phyloP scores from a whole-genome alignment of 2,113 vertebrate genomes.

The Xyrauchen texanus region DNA sequence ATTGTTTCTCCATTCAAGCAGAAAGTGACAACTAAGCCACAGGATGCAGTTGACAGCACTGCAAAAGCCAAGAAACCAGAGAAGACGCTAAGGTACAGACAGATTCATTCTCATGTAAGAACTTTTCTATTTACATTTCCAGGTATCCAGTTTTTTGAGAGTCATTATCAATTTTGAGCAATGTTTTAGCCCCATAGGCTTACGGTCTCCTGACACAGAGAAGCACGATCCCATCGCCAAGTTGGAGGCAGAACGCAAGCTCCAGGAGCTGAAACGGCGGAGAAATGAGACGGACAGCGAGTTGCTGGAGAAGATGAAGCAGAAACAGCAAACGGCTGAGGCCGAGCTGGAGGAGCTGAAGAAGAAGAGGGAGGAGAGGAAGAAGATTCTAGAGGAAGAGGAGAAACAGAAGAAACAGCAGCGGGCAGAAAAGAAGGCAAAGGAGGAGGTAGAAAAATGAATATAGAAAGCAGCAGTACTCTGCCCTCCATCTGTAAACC shows the following conservation, averaged over 20 bases:
- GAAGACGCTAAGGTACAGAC: constrained; percentile 79
- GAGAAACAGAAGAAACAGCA: constrained; percentile 87
- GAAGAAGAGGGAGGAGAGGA: constrained; percentile 89
- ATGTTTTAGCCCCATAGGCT: constrained; percentile 45
- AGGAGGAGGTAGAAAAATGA: constrained; percentile 79
- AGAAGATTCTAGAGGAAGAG: constrained; percentile 90
- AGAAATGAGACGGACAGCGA: constrained; percentile 81
- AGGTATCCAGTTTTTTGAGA: background rate
- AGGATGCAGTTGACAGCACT: constrained; percentile 78
- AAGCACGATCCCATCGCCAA: constrained; percentile 68
- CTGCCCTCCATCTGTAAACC: too few relatives aligned
- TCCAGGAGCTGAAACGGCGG: constrained; percentile 84
- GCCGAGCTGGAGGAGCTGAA: constrained; percentile 90
- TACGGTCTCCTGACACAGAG: constrained; percentile 62
- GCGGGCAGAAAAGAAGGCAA: constrained; percentile 82
- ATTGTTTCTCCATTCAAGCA: constrained; percentile 60
- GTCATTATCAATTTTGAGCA: background rate
- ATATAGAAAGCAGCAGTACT: too few relatives aligned
- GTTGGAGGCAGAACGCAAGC: constrained; percentile 81
- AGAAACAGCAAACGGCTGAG: constrained; percentile 87
- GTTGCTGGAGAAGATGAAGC: constrained; percentile 89
- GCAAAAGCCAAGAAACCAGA: constrained; percentile 84
- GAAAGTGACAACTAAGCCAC: constrained; percentile 73
- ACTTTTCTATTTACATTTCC: background rate
- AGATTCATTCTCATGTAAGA: background rate